phyloP scores from a whole-genome alignment of 2,888 invertebrate genomes.

The Smittia aterrima region DNA sequence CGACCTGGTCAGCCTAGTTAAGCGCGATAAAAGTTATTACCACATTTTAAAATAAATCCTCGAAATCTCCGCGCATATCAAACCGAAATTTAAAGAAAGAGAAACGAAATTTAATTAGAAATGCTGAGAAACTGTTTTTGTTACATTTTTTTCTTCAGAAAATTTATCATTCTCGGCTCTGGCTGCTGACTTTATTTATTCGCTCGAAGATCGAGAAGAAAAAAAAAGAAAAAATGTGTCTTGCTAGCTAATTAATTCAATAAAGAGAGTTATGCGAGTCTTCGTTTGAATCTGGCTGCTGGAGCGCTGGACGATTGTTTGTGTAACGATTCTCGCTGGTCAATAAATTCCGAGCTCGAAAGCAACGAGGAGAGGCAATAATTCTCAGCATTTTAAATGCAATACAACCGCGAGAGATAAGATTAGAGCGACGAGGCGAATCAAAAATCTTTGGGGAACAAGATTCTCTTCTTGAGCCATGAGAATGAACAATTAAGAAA shows the following conservation, averaged over 20 bases:
- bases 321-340: slow-evolving; percentile 1
- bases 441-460: not conserved
- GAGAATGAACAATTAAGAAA: slow-evolving; percentile 16
- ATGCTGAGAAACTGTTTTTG: slow-evolving; percentile 7
- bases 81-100: not conserved
- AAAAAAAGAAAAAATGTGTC: slow-evolving; percentile 6
- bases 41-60: not conserved
- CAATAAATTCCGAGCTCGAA: slow-evolving; percentile 7
- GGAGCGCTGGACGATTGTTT: not conserved
- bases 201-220: not conserved
- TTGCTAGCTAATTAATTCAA: slow-evolving; percentile 39
- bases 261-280: slow-evolving; percentile 38
- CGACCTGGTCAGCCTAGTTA: too few relatives aligned
- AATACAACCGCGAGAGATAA: not conserved
- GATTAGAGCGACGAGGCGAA: not conserved
- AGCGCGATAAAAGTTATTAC: not conserved
- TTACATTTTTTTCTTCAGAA: slow-evolving; percentile 31
- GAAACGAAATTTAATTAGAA: slow-evolving; percentile 33
- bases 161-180: slow-evolving; percentile 31
- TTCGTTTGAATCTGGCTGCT: not conserved
- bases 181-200: slow-evolving; percentile 41
- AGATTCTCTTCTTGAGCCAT: not conserved
- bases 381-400: not conserved
- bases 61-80: not conserved
- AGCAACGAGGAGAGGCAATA: not conserved